A percentile compares a stretch with the other conserved stretches of the same genome.
Evolutionary conservation across 2,888 invertebrate genomes (phyloP).

Genomic region (Buathra laborator): DNA sequence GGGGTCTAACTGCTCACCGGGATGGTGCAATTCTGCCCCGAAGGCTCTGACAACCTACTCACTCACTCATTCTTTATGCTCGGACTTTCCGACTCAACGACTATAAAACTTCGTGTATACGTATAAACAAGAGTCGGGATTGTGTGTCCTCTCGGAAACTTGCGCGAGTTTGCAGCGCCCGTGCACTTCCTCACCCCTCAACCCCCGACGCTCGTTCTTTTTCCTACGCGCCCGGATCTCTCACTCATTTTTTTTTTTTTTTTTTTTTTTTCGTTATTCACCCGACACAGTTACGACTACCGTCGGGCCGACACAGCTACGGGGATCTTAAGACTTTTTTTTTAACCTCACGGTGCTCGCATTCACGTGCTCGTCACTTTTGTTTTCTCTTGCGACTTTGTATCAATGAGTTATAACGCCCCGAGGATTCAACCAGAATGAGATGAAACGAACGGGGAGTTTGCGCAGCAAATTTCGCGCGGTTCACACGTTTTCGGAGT

Average conservation of each 20-base stretch:
- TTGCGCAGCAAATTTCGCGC: neutral
- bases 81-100: slow-evolving; percentile 62
- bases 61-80: slow-evolving; percentile 68
- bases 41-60: slow-evolving; percentile 83
- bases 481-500: neutral
- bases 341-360: neutral
- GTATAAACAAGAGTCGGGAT: neutral
- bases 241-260: slow-evolving; percentile 9
- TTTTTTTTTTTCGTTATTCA: neutral
- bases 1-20: slow-evolving; percentile 82
- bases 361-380: slow-evolving; percentile 8
- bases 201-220: slow-evolving; percentile 16
- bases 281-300: neutral
- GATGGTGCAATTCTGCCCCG: slow-evolving; percentile 83
- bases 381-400: slow-evolving; percentile 4
- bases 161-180: slow-evolving; percentile 45
- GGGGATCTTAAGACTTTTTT: neutral
- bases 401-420: slow-evolving; percentile 16
- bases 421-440: slow-evolving; percentile 4
- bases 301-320: neutral
- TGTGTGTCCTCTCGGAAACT: slow-evolving; percentile 1
- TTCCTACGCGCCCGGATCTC: slow-evolving; percentile 13
- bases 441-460: neutral
- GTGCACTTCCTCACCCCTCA: slow-evolving; percentile 41
- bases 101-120: slow-evolving; percentile 22